These are phyloP conservation scores for Plebejus melissa DNA, from an alignment of 2,888 invertebrate genomes.

Conservation along the genomic window DNA sequence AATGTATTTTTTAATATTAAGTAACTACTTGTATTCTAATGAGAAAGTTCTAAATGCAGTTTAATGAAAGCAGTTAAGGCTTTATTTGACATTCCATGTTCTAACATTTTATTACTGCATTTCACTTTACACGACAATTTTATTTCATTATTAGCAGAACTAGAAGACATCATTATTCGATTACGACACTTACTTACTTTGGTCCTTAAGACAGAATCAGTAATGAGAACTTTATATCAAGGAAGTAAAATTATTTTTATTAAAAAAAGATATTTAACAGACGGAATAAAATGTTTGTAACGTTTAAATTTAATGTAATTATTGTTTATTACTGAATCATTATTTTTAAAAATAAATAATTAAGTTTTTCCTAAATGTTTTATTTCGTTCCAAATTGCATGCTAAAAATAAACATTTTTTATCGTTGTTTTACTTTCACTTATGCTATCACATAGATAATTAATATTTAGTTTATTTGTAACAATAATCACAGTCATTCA, in stretches of 20 bases:
- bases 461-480: background rate
- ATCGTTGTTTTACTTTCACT: background rate
- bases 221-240: background rate
- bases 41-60: background rate
- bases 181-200: background rate
- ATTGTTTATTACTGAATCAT: background rate
- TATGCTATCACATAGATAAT: background rate
- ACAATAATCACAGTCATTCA: conserved; percentile 37
- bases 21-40: background rate
- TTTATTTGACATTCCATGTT: conserved; percentile 12
- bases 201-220: background rate
- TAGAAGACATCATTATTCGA: background rate
- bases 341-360: conserved; percentile 2
- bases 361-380: background rate
- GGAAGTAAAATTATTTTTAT: background rate
- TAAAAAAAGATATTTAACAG: background rate
- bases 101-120: background rate
- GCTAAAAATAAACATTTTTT: background rate
- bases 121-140: background rate
- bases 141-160: background rate
- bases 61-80: background rate
- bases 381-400: background rate
- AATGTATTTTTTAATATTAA: background rate
- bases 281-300: background rate
- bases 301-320: background rate